Evolutionary conservation across 2,113 vertebrate genomes (phyloP).

Genomic region (Phalacrocorax carbo): DNA sequence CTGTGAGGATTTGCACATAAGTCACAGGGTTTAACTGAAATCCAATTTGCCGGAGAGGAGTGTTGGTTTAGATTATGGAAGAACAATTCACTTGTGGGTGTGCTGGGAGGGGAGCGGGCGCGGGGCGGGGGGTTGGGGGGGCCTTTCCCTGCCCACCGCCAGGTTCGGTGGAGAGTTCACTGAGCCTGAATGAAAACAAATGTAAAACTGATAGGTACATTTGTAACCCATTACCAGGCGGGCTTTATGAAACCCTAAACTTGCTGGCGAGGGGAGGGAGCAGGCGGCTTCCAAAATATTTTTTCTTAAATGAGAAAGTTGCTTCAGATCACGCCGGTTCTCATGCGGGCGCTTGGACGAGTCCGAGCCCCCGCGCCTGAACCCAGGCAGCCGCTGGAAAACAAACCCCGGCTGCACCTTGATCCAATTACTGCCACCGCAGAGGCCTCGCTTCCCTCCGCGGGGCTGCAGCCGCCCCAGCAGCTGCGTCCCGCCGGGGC

Average conservation of each 20-base stretch:
- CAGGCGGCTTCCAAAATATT: slow-evolving; percentile 39
- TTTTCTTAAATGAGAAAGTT: slow-evolving; percentile 31
- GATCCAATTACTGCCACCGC: neutral
- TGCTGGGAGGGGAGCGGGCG: neutral
- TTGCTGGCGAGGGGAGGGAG: slow-evolving; percentile 12
- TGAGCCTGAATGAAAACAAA: slow-evolving; percentile 65
- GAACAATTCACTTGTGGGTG: slow-evolving; percentile 43
- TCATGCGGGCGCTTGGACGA: neutral
- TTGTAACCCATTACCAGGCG: slow-evolving; percentile 65
- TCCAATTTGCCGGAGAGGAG: slow-evolving; percentile 48
- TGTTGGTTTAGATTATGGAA: slow-evolving; percentile 67
- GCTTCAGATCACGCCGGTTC: neutral
- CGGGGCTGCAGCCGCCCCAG: neutral
- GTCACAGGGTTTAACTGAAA: slow-evolving; percentile 37
- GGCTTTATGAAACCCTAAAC: slow-evolving; percentile 65
- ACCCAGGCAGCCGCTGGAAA: neutral
- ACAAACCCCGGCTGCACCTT: neutral
- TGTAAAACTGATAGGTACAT: slow-evolving; percentile 66
- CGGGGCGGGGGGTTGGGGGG: neutral
- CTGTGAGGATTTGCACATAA: slow-evolving; percentile 57
- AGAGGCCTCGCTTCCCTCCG: neutral
- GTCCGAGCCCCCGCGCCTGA: neutral
- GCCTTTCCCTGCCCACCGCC: neutral
- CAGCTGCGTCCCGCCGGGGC: neutral
- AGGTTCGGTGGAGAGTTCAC: slow-evolving; percentile 16